phyloP scores from a whole-genome alignment of 1,140 invertebrate species.

The Sinella curviseta region DNA sequence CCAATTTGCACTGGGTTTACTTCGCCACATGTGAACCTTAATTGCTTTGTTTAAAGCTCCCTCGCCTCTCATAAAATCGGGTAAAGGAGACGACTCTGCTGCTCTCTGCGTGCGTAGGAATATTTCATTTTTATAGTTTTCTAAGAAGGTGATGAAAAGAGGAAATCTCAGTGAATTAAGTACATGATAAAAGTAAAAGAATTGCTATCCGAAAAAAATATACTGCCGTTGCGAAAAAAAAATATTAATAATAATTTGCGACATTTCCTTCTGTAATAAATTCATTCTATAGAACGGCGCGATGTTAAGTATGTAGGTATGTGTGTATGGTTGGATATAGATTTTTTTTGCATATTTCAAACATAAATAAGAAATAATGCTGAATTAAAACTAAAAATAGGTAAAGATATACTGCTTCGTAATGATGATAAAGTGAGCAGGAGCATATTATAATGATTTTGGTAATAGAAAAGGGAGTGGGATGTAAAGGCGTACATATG shows the following conservation, averaged over 20 bases:
- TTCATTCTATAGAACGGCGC: too few species aligned
- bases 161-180: background rate
- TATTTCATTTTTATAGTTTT: background rate
- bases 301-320: too few species aligned
- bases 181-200: background rate
- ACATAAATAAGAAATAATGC: too few species aligned
- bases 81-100: background rate
- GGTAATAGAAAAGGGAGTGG: background rate
- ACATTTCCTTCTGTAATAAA: background rate
- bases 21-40: background rate
- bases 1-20: too few species aligned
- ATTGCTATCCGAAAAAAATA: background rate
- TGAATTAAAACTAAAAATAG: too few species aligned
- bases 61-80: background rate
- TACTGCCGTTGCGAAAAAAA: background rate
- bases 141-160: background rate
- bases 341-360: too few species aligned
- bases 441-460: background rate
- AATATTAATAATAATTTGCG: background rate
- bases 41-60: background rate
- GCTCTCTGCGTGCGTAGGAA: background rate
- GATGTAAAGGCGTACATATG: background rate
- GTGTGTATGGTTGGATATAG: too few species aligned
- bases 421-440: background rate
- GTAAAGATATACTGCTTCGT: too few species aligned